A percentile compares a stretch with the other conserved stretches of the same genome.
Evolutionary conservation across 1,140 invertebrate genomes (phyloP).

Genomic region (Brachionus angularis): DNA sequence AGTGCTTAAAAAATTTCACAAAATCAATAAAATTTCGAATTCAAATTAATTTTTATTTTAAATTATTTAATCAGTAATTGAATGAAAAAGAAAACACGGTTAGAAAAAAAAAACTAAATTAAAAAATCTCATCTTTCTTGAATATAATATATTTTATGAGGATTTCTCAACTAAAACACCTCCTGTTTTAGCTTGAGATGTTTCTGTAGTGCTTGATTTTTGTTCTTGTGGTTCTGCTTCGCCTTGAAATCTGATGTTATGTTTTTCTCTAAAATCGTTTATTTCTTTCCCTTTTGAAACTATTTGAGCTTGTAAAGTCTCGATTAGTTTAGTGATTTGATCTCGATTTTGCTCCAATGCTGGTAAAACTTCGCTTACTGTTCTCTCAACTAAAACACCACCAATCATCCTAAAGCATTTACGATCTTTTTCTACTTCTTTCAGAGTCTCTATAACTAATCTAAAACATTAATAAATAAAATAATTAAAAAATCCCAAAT

Average conservation of each 20-base stretch:
- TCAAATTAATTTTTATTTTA: no score
- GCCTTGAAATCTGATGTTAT: conserved; percentile 66
- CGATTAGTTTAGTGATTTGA: conserved; percentile 72
- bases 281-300: conserved; percentile 81
- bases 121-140: no score
- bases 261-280: conserved; percentile 83
- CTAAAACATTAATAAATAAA: conserved; percentile 62
- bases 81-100: no score
- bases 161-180: conserved; percentile 40
- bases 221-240: neutral
- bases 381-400: conserved; percentile 83
- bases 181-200: neutral
- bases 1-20: no score
- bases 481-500: neutral
- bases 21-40: no score
- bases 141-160: neutral
- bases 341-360: conserved; percentile 75
- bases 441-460: conserved; percentile 86
- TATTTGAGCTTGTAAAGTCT: conserved; percentile 73
- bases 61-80: no score
- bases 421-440: conserved; percentile 74
- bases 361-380: conserved; percentile 83
- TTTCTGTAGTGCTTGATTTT: neutral
- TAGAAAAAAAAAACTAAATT: no score
- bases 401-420: conserved; percentile 91